phyloP scores from a whole-genome alignment of 2,113 vertebrate genomes.

The Danio rerio region GRCz12tu NC_133193.1:43233001-43233500 shows the following conservation, averaged over 20 bases:
- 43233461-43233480: conserved; percentile 14
- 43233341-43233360: not conserved
- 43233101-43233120: conserved; percentile 57
- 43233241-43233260: conserved; percentile 27
- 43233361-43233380: conserved; percentile 10
- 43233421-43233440: not conserved
- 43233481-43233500: no score
- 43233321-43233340: conserved; percentile 10
- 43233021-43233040: conserved; percentile 23
- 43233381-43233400: not conserved
- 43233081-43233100: conserved; percentile 57
- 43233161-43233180: conserved; percentile 65
- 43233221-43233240: conserved; percentile 24
- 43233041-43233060: conserved; percentile 50
- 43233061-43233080: conserved; percentile 71
- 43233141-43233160: conserved; percentile 61
- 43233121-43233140: conserved; percentile 67
- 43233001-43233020: not conserved
- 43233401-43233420: not conserved
- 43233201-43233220: conserved; percentile 25
- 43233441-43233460: not conserved
- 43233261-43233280: conserved; percentile 10
- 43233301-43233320: conserved; percentile 31
- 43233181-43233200: conserved; percentile 62
- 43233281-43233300: conserved; percentile 21